These are phyloP conservation scores for Pentamera pediparva DNA, from an alignment of 53 echinoderm and acorn worm genomes.

Conservation along the genomic window DNA sequence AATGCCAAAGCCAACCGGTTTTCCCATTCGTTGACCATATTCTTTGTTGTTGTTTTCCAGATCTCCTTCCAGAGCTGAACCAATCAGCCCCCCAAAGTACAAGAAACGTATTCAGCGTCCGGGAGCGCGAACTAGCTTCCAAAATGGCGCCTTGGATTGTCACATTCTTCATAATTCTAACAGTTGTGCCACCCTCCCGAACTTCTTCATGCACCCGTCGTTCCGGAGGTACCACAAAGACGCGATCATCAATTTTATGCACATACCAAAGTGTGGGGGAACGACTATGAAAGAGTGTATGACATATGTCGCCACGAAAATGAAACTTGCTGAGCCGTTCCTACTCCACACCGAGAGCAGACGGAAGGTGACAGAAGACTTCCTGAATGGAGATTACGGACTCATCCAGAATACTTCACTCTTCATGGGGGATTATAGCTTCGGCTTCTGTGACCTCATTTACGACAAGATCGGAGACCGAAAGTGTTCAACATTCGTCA, in stretches of 20 bases:
- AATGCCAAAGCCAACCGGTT: no score
- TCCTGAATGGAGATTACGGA: conserved; percentile 5
- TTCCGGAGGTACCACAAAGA: neutral
- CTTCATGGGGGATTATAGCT: conserved; percentile 26
- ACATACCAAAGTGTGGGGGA: conserved; percentile 17
- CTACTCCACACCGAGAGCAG: conserved; percentile 7
- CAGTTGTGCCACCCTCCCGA: conserved; percentile 16
- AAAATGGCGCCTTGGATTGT: no score
- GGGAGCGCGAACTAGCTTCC: no score
- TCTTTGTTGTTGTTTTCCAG: no score
- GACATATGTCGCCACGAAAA: neutral
- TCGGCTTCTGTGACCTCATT: conserved; percentile 15
- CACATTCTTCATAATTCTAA: neutral
- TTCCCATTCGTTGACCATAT: no score
- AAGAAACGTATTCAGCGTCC: no score
- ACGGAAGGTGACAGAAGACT: neutral
- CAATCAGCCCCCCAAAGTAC: no score
- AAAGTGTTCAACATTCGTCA: conserved; percentile 14
- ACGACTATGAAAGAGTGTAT: conserved; percentile 27
- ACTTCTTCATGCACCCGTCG: neutral
- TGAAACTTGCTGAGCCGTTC: neutral
- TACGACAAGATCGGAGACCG: neutral
- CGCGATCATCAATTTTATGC: conserved; percentile 14
- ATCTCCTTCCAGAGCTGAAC: no score
- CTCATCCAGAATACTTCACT: neutral